Base-by-base conservation (phyloP, 2,888 invertebrate genomes). In the Orthonevra nobilis region DNA sequence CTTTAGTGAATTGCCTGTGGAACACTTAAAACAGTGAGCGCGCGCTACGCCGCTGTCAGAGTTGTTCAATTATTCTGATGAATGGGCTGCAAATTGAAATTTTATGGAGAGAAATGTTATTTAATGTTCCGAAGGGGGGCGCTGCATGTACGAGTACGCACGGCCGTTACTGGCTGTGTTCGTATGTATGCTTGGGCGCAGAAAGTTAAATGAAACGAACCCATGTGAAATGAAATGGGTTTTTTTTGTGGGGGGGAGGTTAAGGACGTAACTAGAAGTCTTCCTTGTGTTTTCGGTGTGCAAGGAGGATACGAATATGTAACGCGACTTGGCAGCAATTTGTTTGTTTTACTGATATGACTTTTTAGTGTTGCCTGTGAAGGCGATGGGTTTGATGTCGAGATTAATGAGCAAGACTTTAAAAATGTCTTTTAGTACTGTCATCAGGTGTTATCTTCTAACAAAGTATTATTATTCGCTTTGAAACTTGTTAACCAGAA, bases 11-110 rank as follows among this genome's bases (percentile, higher is more conserved):
- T 79, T 79, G 79, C 79, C 79, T 72, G 66, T 61, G 79, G 72
- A 79, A 73, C 79, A 79, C 61, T 79, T 73, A 73, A 79, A 73
- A 79, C 60, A 66, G 60, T 50, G 60, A 72, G 60, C 44, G 66
- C 79, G 61, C 72, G 66, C 58, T 64, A 64, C 17, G 66, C 52
- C 63, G 56, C 72, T 73, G 79, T 79, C 66, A 81, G 81, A 77
- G 73, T 73, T 83, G 83, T 82, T 83, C 83, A 83, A 83, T 83
- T 83, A 83, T 83, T 83, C 83, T 83, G 83, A 83, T 82, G 82
- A 82, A 83, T 83, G 82, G 83, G 82, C 81, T 83, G 83, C 82
- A 83, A 82, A 82, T 82, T 82, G 82, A 82, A 82, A 82, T 82
- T 82, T 82, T 82, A 81, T 82, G 81, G 81, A 79, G 81, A 79